phyloP scores from a whole-genome alignment of 2,113 vertebrate genomes.

The Pituophis catenifer region DNA sequence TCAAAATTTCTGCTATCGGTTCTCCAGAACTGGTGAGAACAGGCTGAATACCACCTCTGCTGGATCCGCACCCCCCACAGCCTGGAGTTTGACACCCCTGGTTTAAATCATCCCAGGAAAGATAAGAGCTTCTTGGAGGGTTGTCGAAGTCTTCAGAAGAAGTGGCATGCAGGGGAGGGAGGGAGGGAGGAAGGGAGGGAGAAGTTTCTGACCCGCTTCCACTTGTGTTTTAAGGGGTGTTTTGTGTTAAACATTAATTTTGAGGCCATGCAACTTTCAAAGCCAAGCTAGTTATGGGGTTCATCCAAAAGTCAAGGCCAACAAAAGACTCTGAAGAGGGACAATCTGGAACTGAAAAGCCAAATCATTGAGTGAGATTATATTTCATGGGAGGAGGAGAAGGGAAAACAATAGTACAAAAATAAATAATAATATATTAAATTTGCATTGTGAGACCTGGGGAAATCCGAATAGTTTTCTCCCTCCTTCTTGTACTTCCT shows the following conservation, averaged over 20 bases:
- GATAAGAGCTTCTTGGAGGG: constrained; percentile 20
- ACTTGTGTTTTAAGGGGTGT: constrained; percentile 56
- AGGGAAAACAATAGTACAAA: constrained; percentile 40
- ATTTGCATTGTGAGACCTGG: constrained; percentile 9
- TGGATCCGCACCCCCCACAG: no score
- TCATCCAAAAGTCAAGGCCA: constrained; percentile 69
- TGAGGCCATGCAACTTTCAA: constrained; percentile 52
- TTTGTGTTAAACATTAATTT: constrained; percentile 64
- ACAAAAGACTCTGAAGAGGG: constrained; percentile 61
- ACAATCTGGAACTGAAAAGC: constrained; percentile 29
- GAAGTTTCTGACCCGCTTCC: constrained; percentile 38
- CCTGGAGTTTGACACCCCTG: no score
- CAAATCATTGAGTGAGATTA: constrained; percentile 51
- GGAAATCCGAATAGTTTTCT: neutral
- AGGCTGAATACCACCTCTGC: no score
- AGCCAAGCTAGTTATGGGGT: constrained; percentile 56
- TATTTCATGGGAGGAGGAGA: constrained; percentile 54
- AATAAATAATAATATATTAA: constrained; percentile 16
- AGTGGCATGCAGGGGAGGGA: constrained; percentile 8
- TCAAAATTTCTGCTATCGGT: no score
- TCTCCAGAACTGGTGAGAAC: no score
- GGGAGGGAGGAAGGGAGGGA: no score
- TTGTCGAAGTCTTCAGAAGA: constrained; percentile 23
- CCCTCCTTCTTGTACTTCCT: neutral
- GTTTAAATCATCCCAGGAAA: constrained; percentile 35